Conservation (phyloP, 2,888 invertebrate species). For the Meiosimyza platycephala region DNA sequence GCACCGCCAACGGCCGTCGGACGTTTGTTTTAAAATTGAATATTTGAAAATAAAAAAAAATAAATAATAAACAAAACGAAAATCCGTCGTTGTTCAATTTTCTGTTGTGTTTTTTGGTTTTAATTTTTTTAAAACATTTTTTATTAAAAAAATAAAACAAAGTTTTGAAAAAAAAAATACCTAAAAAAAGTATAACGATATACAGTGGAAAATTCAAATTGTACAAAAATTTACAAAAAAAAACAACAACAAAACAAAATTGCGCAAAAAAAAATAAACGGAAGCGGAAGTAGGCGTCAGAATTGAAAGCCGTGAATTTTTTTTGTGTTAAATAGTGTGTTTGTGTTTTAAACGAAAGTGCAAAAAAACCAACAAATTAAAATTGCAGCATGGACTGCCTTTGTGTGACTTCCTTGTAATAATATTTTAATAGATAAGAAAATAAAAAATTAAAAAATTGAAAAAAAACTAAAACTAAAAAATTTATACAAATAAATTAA, state of each 20-base stretch:
- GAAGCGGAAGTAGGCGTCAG: slow-evolving; percentile 17
- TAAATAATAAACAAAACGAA: background rate
- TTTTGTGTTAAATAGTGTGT: too few relatives aligned
- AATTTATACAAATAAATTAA: slow-evolving; percentile 16
- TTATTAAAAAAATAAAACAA: slow-evolving; percentile 35
- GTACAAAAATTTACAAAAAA: slow-evolving; percentile 17
- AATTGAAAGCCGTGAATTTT: too few relatives aligned
- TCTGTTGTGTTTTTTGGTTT: slow-evolving; percentile 43
- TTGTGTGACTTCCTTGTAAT: slow-evolving; percentile 3
- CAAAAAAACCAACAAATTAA: slow-evolving; percentile 18
- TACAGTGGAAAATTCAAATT: slow-evolving; percentile 5
- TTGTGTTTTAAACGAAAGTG: slow-evolving; percentile 4
- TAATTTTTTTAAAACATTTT: slow-evolving; percentile 37
- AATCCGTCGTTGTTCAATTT: slow-evolving; percentile 49
- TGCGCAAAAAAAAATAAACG: slow-evolving; percentile 9
- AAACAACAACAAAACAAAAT: slow-evolving; percentile 14
- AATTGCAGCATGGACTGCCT: slow-evolving; percentile 7
- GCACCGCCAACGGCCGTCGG: slow-evolving; percentile 53
- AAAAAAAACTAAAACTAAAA: slow-evolving; percentile 19
- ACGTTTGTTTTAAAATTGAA: slow-evolving; percentile 49
- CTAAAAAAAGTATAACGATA: slow-evolving; percentile 34
- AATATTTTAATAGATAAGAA: slow-evolving; percentile 1
- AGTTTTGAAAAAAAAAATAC: slow-evolving; percentile 20
- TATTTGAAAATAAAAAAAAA: slow-evolving; percentile 31
- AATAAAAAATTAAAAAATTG: background rate